These are phyloP conservation scores for Triops cancriformis DNA, from an alignment of 1,140 invertebrate species.

Conservation along the genomic window DNA sequence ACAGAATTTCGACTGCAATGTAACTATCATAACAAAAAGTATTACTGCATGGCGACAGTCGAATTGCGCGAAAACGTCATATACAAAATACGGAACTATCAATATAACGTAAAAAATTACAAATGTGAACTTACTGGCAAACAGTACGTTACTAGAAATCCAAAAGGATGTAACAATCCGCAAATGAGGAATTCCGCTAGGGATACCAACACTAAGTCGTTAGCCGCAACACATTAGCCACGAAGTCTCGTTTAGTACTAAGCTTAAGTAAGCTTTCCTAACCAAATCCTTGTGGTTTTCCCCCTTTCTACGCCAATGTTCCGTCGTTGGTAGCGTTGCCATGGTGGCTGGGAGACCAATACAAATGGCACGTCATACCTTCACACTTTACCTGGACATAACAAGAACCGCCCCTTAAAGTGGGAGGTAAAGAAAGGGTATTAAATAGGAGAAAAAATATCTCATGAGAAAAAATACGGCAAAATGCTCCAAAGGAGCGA, in stretches of 20 bases:
- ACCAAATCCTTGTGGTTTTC: background rate
- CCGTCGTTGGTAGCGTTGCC: background rate
- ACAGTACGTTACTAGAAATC: too few species aligned
- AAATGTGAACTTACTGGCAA: too few species aligned
- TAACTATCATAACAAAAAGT: too few species aligned
- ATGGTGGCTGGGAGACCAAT: background rate
- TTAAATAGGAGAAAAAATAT: too few species aligned
- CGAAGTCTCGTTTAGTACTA: background rate
- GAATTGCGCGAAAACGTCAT: too few species aligned
- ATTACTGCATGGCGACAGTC: too few species aligned
- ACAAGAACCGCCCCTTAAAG: background rate
- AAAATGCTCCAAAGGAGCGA: too few species aligned
- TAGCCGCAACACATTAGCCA: background rate
- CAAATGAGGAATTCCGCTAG: background rate
- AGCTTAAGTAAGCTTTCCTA: background rate
- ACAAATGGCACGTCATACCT: conserved; percentile 10
- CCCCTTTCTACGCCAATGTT: background rate
- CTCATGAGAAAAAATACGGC: too few species aligned
- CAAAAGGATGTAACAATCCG: too few species aligned
- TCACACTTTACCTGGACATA: background rate
- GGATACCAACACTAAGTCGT: background rate
- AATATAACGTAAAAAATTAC: too few species aligned
- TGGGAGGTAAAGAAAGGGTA: background rate
- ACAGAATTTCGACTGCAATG: too few species aligned
- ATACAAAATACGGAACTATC: too few species aligned